Evolutionary conservation across 2,113 vertebrate species (phyloP), one percentile per base, ranked within the genome.

Genomic region (Scopus umbretta): DNA sequence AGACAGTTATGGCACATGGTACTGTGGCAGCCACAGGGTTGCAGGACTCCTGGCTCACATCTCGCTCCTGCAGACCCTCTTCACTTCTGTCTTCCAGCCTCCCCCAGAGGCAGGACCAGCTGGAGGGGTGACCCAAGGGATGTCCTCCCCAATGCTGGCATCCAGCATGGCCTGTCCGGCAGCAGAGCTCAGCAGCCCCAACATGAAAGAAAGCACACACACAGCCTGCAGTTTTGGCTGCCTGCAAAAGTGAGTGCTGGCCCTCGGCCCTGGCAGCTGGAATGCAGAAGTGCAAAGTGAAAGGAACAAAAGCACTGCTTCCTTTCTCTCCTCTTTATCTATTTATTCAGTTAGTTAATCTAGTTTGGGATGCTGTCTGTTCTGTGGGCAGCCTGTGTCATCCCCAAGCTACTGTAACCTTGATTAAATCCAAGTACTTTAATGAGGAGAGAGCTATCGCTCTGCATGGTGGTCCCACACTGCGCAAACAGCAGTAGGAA

Each of bases 371-470:
- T 42, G 81, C 50, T 90, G 52, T 67, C 38, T 94, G 82, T 89
- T 96, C 90, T 73, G 29, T 82, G 85, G 65, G 79, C 85, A 95
- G 90, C 71, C 82, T 63, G 22, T 86, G 86, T 45, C 79, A 70
- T 93, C 84, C 76, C 86, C 68, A 66, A 95, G 86, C 95, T 94
- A 58, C 80, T 47, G 49, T 72, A 95, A 65, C 75, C 83, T 83
- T 96, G 92, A 89, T 97, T 96, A 96, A 95, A 95, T 94, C 84
- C 91, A 94, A 90, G 72, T 13, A 16, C 84, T 88, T 86, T 79
- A 91, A 94, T 84, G 92, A 96, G 75, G 55, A 81, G 85, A 70
- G 88, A 90, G 82, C 83, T 75, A 61, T n/a, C 78, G 47, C 68
- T 92, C 65, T 81, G 62, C 52, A 2, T 13, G 27, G 58, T 25